Evolutionary conservation across 1,140 invertebrate genomes (phyloP).

Genomic region (Drosophila aff.): DNA sequence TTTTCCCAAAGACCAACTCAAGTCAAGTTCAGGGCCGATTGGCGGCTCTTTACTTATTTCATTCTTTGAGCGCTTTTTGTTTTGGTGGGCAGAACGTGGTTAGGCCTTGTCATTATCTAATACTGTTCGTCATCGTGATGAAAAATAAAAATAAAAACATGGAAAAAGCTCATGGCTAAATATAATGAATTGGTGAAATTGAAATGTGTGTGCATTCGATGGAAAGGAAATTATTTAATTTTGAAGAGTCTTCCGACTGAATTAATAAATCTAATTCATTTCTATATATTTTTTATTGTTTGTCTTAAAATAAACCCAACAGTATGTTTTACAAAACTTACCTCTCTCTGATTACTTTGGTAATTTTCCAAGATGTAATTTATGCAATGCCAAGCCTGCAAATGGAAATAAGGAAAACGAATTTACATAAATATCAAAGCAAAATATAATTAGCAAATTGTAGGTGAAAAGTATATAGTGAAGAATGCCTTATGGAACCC

Average conservation of each 20-base stretch:
- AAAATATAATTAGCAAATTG: constrained; percentile 29
- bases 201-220: constrained; percentile 1
- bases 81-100: constrained; percentile 5
- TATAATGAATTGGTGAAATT: constrained; percentile 40
- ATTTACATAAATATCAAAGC: constrained; percentile 40
- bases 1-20: constrained; percentile 59
- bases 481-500: constrained; percentile 21
- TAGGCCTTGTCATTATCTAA: constrained; percentile 37
- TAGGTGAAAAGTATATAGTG: constrained; percentile 20
- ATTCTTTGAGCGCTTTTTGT: constrained; percentile 10
- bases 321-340: constrained; percentile 3
- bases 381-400: constrained; percentile 42
- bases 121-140: constrained; percentile 33
- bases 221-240: neutral
- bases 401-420: constrained; percentile 30
- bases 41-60: constrained; percentile 20
- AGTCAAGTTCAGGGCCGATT: constrained; percentile 78
- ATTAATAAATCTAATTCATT: neutral
- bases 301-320: neutral
- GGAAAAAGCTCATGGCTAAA: constrained; percentile 46
- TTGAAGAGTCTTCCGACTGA: neutral
- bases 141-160: constrained; percentile 23
- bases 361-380: constrained; percentile 33
- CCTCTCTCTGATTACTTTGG: constrained; percentile 30
- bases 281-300: neutral